Base-by-base conservation (phyloP, 1,140 invertebrate genomes). In the Aphidius gifuensis region DNA sequence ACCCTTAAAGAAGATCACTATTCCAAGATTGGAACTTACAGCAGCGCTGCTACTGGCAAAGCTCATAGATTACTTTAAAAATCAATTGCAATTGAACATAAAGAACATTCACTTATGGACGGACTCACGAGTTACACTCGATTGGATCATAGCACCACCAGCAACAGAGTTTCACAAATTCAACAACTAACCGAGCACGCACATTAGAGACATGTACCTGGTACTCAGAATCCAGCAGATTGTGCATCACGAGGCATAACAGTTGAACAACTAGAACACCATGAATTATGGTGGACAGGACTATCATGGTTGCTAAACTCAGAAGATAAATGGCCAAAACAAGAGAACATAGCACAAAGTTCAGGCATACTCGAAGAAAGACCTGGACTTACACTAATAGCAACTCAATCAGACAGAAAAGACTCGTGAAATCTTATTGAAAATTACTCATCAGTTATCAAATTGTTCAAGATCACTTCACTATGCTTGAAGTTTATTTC, bases 1-100 rank as follows among this genome's bases (percentile, higher is more conserved):
- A 40, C 40, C 58, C 49, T n/a, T 64, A 5, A 57, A 64, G 46
- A 8, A 11, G 9, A 39, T 64, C 6, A 60, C 58, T 1, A 64
- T 64, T 39, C 63, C 38, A 3, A 39, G 58, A 23, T 43, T 64
- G 9, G 58, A 64, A 43, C 53, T 64, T 3, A 32, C 51, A 3
- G 53, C 54, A 23, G 51, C 58, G 5, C 6, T 57, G 2, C 11
- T 61, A 6, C 54, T 64, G 4, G 40, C 46, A 6, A 42, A 51
- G 39, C 63, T 57, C 21, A 16, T 32, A 9, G 8, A 38, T 11
- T 9, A 60, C 45, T 38, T 60, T 5, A 6, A 8, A 5, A 6
- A 51, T 1, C 16, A 51, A 11, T 11, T 51, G 6, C 23, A 51
- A 6, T 7, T 51, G 5, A 6, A 23, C 7, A 32, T 32, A 8